These are phyloP conservation scores for Copidosoma floridanum DNA, from an alignment of 1,140 invertebrate genomes.

Conservation along the genomic window DNA sequence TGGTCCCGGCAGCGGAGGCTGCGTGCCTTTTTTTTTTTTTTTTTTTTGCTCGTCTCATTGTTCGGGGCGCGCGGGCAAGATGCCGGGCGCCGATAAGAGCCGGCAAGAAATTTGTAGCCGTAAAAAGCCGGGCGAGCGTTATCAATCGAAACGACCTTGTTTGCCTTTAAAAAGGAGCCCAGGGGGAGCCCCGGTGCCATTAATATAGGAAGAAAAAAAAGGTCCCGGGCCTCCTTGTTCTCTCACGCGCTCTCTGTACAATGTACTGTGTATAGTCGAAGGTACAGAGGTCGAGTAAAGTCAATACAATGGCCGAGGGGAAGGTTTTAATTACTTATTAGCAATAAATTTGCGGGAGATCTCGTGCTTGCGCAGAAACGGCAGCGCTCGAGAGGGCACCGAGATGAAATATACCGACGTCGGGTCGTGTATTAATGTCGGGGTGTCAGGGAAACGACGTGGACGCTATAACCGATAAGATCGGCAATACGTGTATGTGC, in stretches of 20 bases:
- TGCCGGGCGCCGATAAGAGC: background rate
- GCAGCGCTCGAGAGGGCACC: background rate
- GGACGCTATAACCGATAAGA: constrained; percentile 24
- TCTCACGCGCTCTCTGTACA: too few relatives aligned
- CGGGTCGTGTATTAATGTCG: constrained; percentile 1
- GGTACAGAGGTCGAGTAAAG: background rate
- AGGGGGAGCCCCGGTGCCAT: too few relatives aligned
- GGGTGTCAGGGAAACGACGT: background rate
- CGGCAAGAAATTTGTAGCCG: background rate
- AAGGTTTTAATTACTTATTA: constrained; percentile 3
- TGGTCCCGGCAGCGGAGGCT: too few relatives aligned
- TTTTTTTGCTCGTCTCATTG: background rate
- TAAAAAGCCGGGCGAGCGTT: background rate
- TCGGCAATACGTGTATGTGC: constrained; percentile 24
- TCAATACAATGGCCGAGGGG: background rate
- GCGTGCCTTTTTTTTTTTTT: too few relatives aligned
- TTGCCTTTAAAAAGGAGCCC: background rate
- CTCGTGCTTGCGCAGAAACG: too few relatives aligned
- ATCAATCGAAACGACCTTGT: constrained; percentile 17
- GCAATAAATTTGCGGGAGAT: constrained; percentile 11
- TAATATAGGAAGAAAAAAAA: constrained; percentile 15
- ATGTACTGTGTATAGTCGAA: too few relatives aligned
- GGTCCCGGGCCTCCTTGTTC: too few relatives aligned
- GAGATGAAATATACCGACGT: too few relatives aligned
- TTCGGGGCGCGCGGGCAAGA: background rate